A percentile compares a stretch with the other conserved stretches of the same genome.
Evolutionary conservation across 2,797 vertebrate species (phyloP).

Genomic region (Phaenicophaeus curvirostris): DNA sequence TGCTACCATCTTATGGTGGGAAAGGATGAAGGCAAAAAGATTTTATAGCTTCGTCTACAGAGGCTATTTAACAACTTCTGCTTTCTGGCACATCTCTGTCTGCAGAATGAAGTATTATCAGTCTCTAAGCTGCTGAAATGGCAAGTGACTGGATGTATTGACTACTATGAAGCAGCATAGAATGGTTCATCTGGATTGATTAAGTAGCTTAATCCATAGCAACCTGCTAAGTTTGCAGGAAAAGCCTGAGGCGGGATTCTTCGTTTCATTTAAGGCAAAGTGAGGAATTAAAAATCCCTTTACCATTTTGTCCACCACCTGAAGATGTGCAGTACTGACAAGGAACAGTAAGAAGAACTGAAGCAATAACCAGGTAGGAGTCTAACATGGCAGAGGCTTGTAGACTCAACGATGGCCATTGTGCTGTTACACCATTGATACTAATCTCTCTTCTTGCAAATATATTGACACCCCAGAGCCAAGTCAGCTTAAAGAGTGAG

Average conservation of each 20-base stretch:
- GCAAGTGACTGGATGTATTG: conserved; percentile 56
- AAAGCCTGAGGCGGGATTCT: conserved; percentile 52
- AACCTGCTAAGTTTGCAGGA: conserved; percentile 38
- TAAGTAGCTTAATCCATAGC: conserved; percentile 62
- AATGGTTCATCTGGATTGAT: conserved; percentile 61
- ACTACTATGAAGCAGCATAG: conserved; percentile 41
- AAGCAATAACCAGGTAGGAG: background rate
- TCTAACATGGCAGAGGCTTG: accelerated
- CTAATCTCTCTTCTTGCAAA: background rate
- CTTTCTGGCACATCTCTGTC: conserved; percentile 40
- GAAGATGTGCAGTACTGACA: background rate
- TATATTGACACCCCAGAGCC: background rate
- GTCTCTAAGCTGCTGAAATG: conserved; percentile 65
- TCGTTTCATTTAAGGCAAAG: conserved; percentile 41
- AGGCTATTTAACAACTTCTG: conserved; percentile 62
- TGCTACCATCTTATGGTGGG: conserved; percentile 45
- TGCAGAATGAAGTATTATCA: conserved; percentile 34
- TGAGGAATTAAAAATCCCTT: conserved; percentile 5
- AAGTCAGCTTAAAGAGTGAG: background rate
- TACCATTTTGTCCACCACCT: background rate
- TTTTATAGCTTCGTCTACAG: conserved; percentile 43
- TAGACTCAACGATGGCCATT: accelerated
- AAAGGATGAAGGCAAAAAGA: conserved; percentile 19
- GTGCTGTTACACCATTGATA: background rate
- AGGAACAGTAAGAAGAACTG: background rate